Percentiles rank a stretch among this genome's conserved stretches.
Evolutionary conservation across 30 jellyfish, hydroid and myxozoan species (phyloP).

Genomic region (Pelagia noctiluca): DNA sequence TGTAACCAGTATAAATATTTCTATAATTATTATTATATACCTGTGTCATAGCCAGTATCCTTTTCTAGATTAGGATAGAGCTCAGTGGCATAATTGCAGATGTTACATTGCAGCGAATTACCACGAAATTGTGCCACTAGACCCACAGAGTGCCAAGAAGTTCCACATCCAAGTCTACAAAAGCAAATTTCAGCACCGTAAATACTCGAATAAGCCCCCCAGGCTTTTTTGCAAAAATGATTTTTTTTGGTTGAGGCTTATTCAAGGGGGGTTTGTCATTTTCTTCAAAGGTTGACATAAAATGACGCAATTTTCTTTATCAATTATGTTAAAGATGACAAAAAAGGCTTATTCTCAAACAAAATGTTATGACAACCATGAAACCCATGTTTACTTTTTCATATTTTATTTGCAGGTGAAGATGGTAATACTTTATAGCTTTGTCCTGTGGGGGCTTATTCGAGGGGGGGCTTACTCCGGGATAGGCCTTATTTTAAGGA

Average conservation of each 20-base stretch:
- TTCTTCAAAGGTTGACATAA: no score
- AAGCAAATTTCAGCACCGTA: neutral
- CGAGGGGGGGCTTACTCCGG: no score
- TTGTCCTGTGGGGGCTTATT: no score
- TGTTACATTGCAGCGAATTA: constrained; percentile 6
- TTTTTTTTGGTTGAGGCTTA: no score
- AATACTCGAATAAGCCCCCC: neutral
- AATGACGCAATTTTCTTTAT: neutral
- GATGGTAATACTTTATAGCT: no score
- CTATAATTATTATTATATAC: neutral
- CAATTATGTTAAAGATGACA: neutral
- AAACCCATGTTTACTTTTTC: no score
- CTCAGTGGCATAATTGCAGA: constrained; percentile 59
- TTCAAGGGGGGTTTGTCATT: neutral
- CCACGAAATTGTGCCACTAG: constrained; percentile 61
- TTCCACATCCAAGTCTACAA: constrained; percentile 92
- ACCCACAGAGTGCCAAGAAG: constrained; percentile 98
- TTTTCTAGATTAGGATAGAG: constrained; percentile 66
- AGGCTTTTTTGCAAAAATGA: no score
- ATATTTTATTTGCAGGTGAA: no score
- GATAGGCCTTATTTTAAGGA: no score
- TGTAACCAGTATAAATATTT: no score
- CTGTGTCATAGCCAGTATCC: constrained; percentile 82
- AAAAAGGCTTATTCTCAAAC: neutral
- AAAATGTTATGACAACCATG: no score